phyloP scores from a whole-genome alignment of 2,113 vertebrate genomes.

The Sisor rabdophorus region DNA sequence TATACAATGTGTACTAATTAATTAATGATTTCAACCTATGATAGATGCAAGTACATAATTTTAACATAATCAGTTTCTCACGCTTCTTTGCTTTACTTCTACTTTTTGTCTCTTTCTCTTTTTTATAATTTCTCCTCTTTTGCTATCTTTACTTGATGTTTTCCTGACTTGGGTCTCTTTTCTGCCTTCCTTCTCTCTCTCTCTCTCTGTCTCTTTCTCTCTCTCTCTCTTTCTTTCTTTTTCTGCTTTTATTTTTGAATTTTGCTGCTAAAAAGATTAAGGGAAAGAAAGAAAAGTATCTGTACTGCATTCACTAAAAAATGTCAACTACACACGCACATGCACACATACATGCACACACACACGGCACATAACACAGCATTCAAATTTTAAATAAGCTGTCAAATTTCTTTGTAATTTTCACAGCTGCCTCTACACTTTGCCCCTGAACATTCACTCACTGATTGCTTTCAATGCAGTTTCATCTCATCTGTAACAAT shows the following conservation, averaged over 20 bases:
- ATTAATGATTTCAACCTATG: background rate
- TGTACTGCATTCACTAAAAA: background rate
- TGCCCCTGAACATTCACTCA: background rate
- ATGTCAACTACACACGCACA: background rate
- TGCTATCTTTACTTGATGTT: no score
- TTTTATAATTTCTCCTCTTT: no score
- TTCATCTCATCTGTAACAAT: background rate
- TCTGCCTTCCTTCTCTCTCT: no score
- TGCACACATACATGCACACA: background rate
- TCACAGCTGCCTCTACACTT: background rate
- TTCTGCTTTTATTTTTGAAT: no score
- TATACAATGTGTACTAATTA: background rate
- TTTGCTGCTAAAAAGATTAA: background rate
- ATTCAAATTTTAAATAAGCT: conserved; percentile 50
- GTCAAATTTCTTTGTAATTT: conserved; percentile 15
- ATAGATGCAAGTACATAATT: no score
- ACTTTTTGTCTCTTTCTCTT: no score
- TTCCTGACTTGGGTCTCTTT: no score
- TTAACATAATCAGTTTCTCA: no score
- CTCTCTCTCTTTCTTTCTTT: no score
- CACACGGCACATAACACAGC: background rate
- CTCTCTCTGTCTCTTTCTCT: no score
- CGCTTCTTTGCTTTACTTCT: no score
- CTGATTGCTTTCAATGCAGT: background rate
- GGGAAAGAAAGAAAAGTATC: background rate